Base-by-base conservation (phyloP, 1,140 invertebrate genomes). In the Drosophila ficusphila region DNA sequence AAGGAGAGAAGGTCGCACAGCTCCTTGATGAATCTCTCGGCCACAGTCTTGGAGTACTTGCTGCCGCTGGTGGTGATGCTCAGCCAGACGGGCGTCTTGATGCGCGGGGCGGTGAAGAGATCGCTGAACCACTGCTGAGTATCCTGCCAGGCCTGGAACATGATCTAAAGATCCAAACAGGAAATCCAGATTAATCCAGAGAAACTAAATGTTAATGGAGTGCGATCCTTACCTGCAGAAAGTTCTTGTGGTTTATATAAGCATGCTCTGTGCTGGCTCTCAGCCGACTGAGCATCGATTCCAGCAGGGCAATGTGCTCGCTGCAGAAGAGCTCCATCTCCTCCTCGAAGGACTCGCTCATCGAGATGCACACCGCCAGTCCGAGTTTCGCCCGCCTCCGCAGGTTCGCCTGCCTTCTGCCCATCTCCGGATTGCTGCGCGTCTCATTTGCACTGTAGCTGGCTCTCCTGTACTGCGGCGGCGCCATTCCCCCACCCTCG, bases 241-340 rank as follows among this genome's bases (percentile, higher is more conserved):
- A 91, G 21, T 90, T 79, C 41, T 79, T 90, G 41, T 86, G 77
- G 54, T 91, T 91, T n/a, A 91, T 90, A 46, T 91, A 91, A 0
- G 90, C 90, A 14, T 76, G 81, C 76, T 95, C 92, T 2, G 94
- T 93, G 39, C 94, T 92, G 69, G 94, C 92, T 7, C 95, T 93
- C 27, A 97, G 91, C 46, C 95, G 93, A 79, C 96, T 95, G 23
- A 98, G 90, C 83, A 97, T 94, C 2, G 95, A 93, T 91, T 97
- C 96, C 11, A 98, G 90, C 18, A 97, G 92, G 0, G 95, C 93
- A 36, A 96, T 95, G 76, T 97, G 96, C 54, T 97, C 95, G 90
- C 97, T 94, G 57, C 97, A 94, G 73, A 95, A 95, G 29, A 92
- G 89, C 36, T 95, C 92, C 90, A 95, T 93, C 69, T 94, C 93